A percentile compares a stretch with the other conserved stretches of the same genome.
Conservation (phyloP, 2,113 vertebrate genomes). For the Indri indri region DNA sequence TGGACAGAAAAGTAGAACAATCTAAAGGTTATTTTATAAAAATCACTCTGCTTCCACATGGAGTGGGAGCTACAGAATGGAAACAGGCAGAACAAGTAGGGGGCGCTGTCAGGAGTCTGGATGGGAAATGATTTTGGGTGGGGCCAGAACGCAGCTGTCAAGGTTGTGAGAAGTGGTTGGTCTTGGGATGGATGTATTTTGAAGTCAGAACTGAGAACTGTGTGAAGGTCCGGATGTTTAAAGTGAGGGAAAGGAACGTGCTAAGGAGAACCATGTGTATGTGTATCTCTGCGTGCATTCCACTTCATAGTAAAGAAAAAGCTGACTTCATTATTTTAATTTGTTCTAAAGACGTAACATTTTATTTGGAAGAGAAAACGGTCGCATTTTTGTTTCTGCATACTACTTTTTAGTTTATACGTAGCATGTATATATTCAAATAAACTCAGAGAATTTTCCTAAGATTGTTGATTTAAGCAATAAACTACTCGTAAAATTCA, state of each 20-base stretch:
- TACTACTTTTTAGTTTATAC: background rate
- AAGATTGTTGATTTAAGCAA: constrained; percentile 4
- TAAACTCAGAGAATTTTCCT: background rate
- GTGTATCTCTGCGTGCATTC: background rate
- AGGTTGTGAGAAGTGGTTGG: background rate
- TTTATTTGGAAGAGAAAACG: background rate
- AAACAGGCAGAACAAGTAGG: background rate
- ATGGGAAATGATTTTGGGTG: background rate
- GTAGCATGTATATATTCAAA: background rate
- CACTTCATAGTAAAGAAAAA: background rate
- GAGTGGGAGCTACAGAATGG: background rate
- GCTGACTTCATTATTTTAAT: background rate
- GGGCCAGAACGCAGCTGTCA: background rate
- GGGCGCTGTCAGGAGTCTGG: background rate
- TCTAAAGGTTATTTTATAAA: background rate
- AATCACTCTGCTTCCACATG: too few species aligned
- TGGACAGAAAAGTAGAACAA: background rate
- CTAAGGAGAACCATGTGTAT: background rate
- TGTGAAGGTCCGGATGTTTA: background rate
- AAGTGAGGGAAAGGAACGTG: background rate
- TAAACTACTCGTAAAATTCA: background rate
- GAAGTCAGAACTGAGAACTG: background rate
- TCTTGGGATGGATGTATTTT: background rate
- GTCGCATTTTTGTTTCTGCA: background rate
- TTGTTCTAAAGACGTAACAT: background rate